These are phyloP conservation scores for Drosophila prosaltans DNA, from an alignment of 1,140 invertebrate genomes.

Conservation along the genomic window DNA sequence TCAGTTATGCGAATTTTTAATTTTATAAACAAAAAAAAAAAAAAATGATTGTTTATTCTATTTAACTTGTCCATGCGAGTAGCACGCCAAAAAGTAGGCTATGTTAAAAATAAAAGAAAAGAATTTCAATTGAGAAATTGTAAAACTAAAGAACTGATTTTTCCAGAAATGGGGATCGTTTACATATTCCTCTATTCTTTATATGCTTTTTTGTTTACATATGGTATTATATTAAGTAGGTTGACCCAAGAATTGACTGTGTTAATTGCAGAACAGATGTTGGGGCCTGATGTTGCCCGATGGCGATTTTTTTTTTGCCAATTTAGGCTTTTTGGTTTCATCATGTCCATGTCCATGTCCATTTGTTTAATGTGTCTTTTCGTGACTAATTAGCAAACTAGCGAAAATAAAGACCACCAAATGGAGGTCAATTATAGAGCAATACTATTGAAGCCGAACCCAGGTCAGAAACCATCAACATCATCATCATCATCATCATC, in stretches of 20 bases:
- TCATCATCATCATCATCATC: constrained; percentile 6
- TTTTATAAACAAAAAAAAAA: background rate
- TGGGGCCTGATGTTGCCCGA: no score
- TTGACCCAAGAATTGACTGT: background rate
- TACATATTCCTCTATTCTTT: no score
- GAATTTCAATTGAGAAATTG: no score
- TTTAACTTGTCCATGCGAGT: background rate
- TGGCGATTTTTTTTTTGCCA: background rate
- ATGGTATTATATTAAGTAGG: background rate
- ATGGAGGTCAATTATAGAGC: constrained; percentile 23
- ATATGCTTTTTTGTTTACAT: no score
- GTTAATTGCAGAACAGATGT: constrained; percentile 5
- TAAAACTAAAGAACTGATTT: no score
- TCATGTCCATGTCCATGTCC: constrained; percentile 7
- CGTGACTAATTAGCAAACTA: constrained; percentile 73
- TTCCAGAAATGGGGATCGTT: no score
- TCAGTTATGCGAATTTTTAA: background rate
- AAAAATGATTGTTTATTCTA: background rate
- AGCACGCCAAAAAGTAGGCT: constrained; percentile 10
- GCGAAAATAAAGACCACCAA: constrained; percentile 43
- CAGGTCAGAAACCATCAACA: constrained; percentile 12
- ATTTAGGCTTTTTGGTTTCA: background rate
- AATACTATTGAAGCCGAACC: constrained; percentile 35
- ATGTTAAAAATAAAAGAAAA: background rate
- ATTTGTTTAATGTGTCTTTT: constrained; percentile 23